phyloP scores from a whole-genome alignment of 2,888 invertebrate genomes.

The Aphodius sticticus region DNA sequence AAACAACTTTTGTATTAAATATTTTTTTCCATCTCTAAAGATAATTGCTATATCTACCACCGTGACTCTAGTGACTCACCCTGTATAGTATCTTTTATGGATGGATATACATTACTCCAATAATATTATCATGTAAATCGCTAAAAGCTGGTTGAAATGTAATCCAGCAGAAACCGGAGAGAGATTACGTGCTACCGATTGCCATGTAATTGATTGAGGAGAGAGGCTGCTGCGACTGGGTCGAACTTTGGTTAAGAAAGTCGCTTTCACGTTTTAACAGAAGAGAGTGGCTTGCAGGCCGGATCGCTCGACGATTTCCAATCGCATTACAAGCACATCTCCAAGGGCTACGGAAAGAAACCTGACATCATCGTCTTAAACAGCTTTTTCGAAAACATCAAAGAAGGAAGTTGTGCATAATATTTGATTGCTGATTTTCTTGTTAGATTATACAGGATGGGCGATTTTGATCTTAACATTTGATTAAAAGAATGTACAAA shows the following conservation, averaged over 20 bases:
- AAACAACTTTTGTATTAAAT: too few relatives aligned
- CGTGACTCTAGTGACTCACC: too few relatives aligned
- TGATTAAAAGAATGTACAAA: too few relatives aligned
- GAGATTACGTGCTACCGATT: background rate
- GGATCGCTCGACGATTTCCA: background rate
- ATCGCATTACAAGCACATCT: background rate
- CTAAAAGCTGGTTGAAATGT: conserved; percentile 4
- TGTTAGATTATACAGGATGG: too few relatives aligned
- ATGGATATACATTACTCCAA: background rate
- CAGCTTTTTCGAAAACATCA: background rate
- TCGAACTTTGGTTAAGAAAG: background rate
- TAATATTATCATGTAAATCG: background rate
- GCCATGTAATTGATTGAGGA: background rate
- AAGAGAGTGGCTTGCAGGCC: background rate
- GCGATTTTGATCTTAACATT: too few relatives aligned
- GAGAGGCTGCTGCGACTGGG: background rate
- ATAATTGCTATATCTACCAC: too few relatives aligned
- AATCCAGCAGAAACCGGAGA: background rate
- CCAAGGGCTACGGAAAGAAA: background rate
- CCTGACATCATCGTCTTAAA: background rate
- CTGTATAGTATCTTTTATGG: too few relatives aligned
- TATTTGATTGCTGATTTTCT: too few relatives aligned
- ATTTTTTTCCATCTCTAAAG: too few relatives aligned
- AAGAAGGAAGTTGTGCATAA: too few relatives aligned
- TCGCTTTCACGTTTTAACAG: background rate